Conservation (phyloP, 2,888 invertebrate genomes). For the Cataglyphis livida region DNA sequence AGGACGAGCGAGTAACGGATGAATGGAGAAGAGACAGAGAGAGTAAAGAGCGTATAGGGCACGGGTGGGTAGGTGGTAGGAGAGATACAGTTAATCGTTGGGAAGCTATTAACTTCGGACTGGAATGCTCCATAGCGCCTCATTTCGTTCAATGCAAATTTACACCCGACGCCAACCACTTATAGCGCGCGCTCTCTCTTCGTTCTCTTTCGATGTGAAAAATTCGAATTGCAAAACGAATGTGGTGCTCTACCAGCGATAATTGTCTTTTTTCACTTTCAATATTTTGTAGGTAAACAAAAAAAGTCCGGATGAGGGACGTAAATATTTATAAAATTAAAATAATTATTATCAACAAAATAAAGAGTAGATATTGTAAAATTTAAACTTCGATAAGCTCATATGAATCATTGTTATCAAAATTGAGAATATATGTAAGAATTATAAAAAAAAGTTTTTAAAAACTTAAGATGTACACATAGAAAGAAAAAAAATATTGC, state of each 20-base stretch:
- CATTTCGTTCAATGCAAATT: slow-evolving; percentile 85
- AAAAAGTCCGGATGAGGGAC: not conserved
- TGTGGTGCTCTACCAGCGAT: slow-evolving; percentile 43
- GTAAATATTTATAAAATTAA: slow-evolving; percentile 1
- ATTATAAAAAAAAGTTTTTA: not conserved
- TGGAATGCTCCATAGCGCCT: slow-evolving; percentile 83
- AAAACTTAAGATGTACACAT: not conserved
- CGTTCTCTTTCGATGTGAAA: slow-evolving; percentile 61
- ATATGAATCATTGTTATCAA: not conserved
- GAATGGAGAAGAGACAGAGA: slow-evolving; percentile 58
- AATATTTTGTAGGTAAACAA: not conserved
- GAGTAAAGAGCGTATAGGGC: slow-evolving; percentile 21
- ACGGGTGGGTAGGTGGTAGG: slow-evolving; percentile 61
- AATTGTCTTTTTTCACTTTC: slow-evolving; percentile 30
- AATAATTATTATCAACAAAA: not conserved
- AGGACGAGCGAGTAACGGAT: slow-evolving; percentile 55
- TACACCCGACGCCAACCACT: slow-evolving; percentile 75
- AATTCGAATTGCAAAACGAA: slow-evolving; percentile 38
- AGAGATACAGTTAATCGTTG: slow-evolving; percentile 84
- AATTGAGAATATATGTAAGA: not conserved
- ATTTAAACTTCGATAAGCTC: not conserved
- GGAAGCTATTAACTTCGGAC: slow-evolving; percentile 84
- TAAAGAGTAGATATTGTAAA: not conserved
- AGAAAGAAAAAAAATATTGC: not conserved
- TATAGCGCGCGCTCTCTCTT: slow-evolving; percentile 64